Percentiles rank a stretch among this genome's conserved stretches.
These are phyloP conservation scores for Caenorhabditis becei DNA, from an alignment of 2,888 invertebrate species.

Conservation along the genomic window DNA sequence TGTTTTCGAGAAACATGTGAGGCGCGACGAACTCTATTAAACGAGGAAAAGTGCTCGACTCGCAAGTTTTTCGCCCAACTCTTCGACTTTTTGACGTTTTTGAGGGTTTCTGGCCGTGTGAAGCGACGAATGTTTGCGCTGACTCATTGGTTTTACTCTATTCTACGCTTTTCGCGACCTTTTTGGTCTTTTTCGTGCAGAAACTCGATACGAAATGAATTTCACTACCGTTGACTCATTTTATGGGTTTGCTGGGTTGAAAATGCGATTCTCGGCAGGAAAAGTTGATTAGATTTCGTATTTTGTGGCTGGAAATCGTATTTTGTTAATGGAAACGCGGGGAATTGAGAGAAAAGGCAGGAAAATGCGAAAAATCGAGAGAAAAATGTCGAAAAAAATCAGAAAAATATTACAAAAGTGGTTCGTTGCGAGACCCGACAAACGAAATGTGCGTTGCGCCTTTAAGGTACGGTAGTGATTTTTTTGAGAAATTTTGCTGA, in stretches of 20 bases:
- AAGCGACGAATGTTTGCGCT: no score
- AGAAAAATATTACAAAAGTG: not conserved
- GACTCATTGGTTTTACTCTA: no score
- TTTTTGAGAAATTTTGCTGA: not conserved
- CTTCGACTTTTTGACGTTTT: no score
- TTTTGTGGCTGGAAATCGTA: not conserved
- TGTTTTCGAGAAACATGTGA: constrained; percentile 46
- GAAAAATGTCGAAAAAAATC: not conserved
- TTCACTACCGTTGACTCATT: constrained; percentile 7
- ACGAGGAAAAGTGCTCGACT: no score
- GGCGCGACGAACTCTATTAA: constrained; percentile 25
- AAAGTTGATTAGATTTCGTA: not conserved
- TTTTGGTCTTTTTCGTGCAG: no score
- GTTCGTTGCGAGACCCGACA: not conserved
- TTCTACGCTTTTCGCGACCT: no score
- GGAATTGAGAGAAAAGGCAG: not conserved
- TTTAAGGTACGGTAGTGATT: not conserved
- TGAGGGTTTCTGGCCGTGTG: no score
- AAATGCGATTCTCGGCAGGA: no score
- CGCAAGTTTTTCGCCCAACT: no score
- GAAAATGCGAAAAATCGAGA: not conserved
- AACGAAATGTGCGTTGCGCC: not conserved
- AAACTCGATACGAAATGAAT: constrained; percentile 26
- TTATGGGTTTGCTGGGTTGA: no score
- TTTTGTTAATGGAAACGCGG: not conserved